Conservation (phyloP, 1,140 invertebrate genomes). For the Drosophila nannoptera region DNA sequence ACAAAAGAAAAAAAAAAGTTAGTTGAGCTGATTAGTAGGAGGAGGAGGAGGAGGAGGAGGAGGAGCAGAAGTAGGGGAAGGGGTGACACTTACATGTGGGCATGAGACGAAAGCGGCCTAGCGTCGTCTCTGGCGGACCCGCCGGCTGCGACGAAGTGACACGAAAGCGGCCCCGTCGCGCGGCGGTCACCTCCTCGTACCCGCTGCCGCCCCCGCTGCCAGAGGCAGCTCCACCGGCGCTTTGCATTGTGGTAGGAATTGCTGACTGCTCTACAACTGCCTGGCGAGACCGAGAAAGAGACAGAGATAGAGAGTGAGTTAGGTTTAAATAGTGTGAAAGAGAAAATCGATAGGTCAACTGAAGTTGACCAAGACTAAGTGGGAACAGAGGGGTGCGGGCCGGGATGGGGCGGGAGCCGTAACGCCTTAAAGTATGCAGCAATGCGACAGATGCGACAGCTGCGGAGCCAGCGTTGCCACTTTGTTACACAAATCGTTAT, state of each 20-base stretch:
- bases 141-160: slow-evolving; percentile 71
- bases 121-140: slow-evolving; percentile 73
- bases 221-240: slow-evolving; percentile 56
- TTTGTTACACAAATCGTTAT: background rate
- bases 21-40: slow-evolving; percentile 6
- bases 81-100: slow-evolving; percentile 68
- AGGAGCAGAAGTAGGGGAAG: background rate
- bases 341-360: slow-evolving; percentile 53
- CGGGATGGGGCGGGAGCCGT: background rate
- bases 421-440: slow-evolving; percentile 36
- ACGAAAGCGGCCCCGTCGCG: slow-evolving; percentile 76
- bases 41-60: background rate
- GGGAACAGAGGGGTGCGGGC: too few species aligned
- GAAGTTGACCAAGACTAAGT: slow-evolving; percentile 16
- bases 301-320: slow-evolving; percentile 9
- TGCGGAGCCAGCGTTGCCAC: background rate
- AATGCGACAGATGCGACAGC: background rate
- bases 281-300: slow-evolving; percentile 28
- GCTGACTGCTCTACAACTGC: slow-evolving; percentile 25
- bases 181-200: slow-evolving; percentile 74
- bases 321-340: background rate
- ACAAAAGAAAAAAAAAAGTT: background rate
- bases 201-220: slow-evolving; percentile 61
- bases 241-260: slow-evolving; percentile 51
- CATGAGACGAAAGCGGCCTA: slow-evolving; percentile 78